Percentiles rank a stretch among this genome's conserved stretches.
These are phyloP conservation scores for Latrodectus hesperus DNA, from an alignment of 2,888 invertebrate species.

Conservation along the genomic window DNA sequence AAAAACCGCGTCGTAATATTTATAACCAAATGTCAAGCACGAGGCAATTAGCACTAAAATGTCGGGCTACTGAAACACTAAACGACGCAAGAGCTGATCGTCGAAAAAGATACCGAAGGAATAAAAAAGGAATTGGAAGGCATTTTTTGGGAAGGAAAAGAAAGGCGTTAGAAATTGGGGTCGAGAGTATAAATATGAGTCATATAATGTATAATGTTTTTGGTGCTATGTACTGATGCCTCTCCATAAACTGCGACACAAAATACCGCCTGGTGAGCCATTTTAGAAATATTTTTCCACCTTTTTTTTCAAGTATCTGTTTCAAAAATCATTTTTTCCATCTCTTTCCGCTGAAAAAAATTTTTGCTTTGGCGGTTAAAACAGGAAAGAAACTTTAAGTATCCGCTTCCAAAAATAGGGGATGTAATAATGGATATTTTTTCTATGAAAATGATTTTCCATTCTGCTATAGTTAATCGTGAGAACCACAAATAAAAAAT, in stretches of 20 bases:
- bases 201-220: slow-evolving; percentile 26
- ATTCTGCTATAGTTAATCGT: neutral
- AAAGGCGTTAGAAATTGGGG: slow-evolving; percentile 48
- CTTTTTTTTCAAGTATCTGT: slow-evolving; percentile 40
- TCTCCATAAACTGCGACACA: slow-evolving; percentile 34
- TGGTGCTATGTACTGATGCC: slow-evolving; percentile 4
- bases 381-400: slow-evolving; percentile 24
- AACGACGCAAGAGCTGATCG: slow-evolving; percentile 30
- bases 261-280: slow-evolving; percentile 48
- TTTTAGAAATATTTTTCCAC: slow-evolving; percentile 41
- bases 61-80: slow-evolving; percentile 44
- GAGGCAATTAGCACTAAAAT: slow-evolving; percentile 54
- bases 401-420: slow-evolving; percentile 9
- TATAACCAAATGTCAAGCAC: slow-evolving; percentile 42
- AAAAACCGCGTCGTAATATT: slow-evolving; percentile 45
- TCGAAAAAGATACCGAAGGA: slow-evolving; percentile 22
- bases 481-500: neutral
- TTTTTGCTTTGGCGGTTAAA: slow-evolving; percentile 19
- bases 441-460: neutral
- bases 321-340: slow-evolving; percentile 43
- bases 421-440: slow-evolving; percentile 43
- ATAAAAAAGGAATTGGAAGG: slow-evolving; percentile 8
- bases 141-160: neutral
- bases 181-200: slow-evolving; percentile 28
- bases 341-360: slow-evolving; percentile 1